Evolutionary conservation across 2,797 vertebrate genomes (phyloP), one percentile per base, ranked within the genome.

Genomic region (Gallinago solitaria): DNA sequence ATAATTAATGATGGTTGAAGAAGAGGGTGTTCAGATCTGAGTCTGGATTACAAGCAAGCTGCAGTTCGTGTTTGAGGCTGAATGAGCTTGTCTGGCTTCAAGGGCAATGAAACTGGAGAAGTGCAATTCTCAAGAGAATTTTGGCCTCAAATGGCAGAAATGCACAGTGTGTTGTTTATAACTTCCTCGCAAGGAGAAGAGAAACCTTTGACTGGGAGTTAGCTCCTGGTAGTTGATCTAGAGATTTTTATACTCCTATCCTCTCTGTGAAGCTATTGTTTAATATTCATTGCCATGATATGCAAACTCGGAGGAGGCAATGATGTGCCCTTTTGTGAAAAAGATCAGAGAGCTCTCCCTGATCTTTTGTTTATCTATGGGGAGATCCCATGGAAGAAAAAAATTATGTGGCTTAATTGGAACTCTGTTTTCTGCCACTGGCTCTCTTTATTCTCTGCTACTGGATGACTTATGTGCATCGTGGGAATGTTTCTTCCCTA

Each of bases 1-100:
- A 48, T 97, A 95, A 96, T 97, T 96, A 96, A 94, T 94, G 92
- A 35, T 78, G 70, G 81, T n/a, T 82, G 67, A 93, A 80, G 90
- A 92, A 86, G 76, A 63, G 50, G 39, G 18, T 82, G 47, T 57
- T 92, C 67, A 88, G 67, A 87, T 94, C 50, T 41, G 92, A 95
- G 78, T 51, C 75, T 59, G 92, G 92, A 92, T 97, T 95, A 86
- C 47, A 43, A 71, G 74, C 90, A 77, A 83, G 54, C 68, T 96
- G 57, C 82, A 59, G 63, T 80, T 92, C 0, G 1, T 83, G 87
- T 96, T 77, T 86, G 89, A 90, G 78, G 47, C 68, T 67, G 75
- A 93, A 77, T 88, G 84, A 89, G 86, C 73, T 96, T 92, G 68
- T 91, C 74, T 81, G 48, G 27, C 60, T 90, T 87, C 87, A 92